Percentiles rank a stretch among this genome's conserved stretches.
phyloP scores from a whole-genome alignment of 2,888 invertebrate species.

The Trachelus iudaicus region DNA sequence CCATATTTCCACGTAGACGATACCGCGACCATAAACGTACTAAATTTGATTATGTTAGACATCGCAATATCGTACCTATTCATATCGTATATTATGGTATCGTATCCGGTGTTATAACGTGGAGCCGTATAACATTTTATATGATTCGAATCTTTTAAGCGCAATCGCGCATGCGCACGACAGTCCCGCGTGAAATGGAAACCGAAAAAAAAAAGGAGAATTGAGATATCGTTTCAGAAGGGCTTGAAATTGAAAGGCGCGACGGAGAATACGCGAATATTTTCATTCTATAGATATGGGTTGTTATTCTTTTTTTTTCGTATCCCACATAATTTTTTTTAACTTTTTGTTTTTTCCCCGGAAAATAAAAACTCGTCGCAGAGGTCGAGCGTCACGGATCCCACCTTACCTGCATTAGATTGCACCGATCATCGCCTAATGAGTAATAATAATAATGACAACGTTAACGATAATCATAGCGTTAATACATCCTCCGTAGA shows the following conservation, averaged over 20 bases:
- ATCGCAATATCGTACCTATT: not conserved
- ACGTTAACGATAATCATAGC: constrained; percentile 4
- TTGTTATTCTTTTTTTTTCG: not conserved
- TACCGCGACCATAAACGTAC: not conserved
- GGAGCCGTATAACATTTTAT: not conserved
- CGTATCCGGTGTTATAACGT: not conserved
- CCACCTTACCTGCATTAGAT: constrained; percentile 29
- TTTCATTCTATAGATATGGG: not conserved
- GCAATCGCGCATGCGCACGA: not conserved
- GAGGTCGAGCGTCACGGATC: constrained; percentile 30
- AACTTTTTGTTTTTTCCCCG: not conserved
- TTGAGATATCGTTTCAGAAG: not conserved
- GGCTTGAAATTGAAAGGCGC: not conserved
- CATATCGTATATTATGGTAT: not conserved
- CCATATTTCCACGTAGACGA: not conserved
- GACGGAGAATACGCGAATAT: not conserved
- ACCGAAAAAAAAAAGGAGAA: not conserved
- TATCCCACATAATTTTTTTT: not conserved
- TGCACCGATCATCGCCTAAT: constrained; percentile 28
- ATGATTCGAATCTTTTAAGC: not conserved
- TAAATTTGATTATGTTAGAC: not conserved
- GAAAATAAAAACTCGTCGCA: constrained; percentile 2
- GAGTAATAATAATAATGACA: not conserved
- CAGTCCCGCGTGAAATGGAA: not conserved
- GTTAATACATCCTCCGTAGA: constrained; percentile 56